Conservation (phyloP, 2,888 invertebrate genomes). For the Odontomyia ornata region DNA sequence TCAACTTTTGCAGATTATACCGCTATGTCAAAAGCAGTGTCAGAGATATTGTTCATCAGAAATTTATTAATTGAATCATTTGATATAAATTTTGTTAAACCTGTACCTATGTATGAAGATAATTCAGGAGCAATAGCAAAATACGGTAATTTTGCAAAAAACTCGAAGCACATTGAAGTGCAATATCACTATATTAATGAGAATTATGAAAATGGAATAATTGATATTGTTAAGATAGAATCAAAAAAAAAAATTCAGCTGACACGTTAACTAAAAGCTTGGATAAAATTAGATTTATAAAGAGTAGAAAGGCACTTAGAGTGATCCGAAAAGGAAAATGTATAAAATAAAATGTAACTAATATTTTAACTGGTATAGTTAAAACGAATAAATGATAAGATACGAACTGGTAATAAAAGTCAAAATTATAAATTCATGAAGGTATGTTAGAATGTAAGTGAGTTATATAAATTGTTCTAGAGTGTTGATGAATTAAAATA, state of each 20-base stretch:
- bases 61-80: conserved; percentile 50
- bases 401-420: too few species aligned
- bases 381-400: too few species aligned
- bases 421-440: too few species aligned
- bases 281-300: neutral
- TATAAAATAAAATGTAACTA: too few species aligned
- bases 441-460: too few species aligned
- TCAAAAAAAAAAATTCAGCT: conserved; percentile 53
- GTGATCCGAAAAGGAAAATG: neutral
- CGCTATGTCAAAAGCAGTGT: conserved; percentile 54
- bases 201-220: conserved; percentile 52
- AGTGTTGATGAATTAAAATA: too few species aligned
- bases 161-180: conserved; percentile 27
- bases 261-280: conserved; percentile 52
- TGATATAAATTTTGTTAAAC: conserved; percentile 51
- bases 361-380: too few species aligned
- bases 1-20: conserved; percentile 55
- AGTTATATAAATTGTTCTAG: too few species aligned
- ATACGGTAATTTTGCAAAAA: conserved; percentile 42
- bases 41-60: conserved; percentile 52
- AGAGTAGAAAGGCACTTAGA: neutral
- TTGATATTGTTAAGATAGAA: conserved; percentile 54
- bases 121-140: conserved; percentile 53
- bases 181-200: conserved; percentile 54
- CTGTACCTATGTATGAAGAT: conserved; percentile 55